Percentiles rank a stretch among this genome's conserved stretches.
phyloP scores from a whole-genome alignment of 2,113 vertebrate species.

The Dinomys branickii region DNA sequence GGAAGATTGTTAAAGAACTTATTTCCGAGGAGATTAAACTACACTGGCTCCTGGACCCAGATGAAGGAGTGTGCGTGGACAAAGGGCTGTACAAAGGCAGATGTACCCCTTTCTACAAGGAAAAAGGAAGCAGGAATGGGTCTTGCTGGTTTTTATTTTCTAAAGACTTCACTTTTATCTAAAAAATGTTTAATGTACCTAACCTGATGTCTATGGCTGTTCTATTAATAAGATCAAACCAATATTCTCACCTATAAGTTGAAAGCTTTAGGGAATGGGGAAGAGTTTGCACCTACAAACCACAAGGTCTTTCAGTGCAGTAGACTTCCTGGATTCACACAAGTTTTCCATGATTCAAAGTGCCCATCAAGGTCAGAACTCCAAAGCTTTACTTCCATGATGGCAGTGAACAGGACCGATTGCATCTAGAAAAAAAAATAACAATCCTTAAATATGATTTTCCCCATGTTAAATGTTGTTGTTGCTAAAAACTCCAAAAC shows the following conservation, averaged over 20 bases:
- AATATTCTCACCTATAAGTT: not conserved
- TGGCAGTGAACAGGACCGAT: not conserved
- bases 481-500: slow-evolving; percentile 18
- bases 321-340: not conserved
- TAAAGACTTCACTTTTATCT: not conserved
- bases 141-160: not conserved
- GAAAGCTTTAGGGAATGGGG: not conserved
- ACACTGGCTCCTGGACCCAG: not conserved
- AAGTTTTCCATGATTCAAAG: not conserved
- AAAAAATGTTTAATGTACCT: not conserved
- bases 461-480: not conserved
- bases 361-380: not conserved
- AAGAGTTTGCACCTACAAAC: not conserved
- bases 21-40: not conserved
- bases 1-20: not conserved
- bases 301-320: not conserved
- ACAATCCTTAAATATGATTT: not conserved
- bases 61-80: not conserved
- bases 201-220: not conserved
- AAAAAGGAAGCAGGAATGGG: not conserved
- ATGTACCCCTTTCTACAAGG: not conserved
- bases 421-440: slow-evolving; percentile 8
- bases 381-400: slow-evolving; percentile 4
- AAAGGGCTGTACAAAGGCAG: not conserved
- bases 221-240: not conserved